phyloP scores from a whole-genome alignment of 2,888 invertebrate species.

The Drosophila fungiperda region DNA sequence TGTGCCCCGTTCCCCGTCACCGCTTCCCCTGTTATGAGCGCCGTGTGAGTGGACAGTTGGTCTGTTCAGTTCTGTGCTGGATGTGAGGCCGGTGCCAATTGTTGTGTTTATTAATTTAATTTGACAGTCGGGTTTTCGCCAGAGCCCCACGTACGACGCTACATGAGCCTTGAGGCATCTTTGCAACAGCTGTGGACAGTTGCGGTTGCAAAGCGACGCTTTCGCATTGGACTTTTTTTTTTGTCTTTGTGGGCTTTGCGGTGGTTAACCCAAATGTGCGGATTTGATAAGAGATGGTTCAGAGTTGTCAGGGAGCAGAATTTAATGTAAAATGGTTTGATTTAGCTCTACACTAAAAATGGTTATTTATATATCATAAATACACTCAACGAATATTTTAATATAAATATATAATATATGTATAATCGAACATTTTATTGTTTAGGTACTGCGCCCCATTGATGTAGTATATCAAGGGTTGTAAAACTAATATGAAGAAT shows the following conservation, averaged over 20 bases:
- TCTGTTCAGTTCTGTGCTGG: constrained; percentile 1
- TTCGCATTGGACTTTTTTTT: constrained; percentile 37
- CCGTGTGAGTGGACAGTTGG: constrained; percentile 75
- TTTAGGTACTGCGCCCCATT: too few relatives aligned
- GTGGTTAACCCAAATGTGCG: constrained; percentile 50
- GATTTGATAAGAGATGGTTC: constrained; percentile 38
- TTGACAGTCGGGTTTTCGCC: constrained; percentile 68
- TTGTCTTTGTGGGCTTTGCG: constrained; percentile 22
- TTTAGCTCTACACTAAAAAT: neutral
- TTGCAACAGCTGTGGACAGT: constrained; percentile 64
- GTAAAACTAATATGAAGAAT: neutral
- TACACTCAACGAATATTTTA: neutral
- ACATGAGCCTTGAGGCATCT: constrained; percentile 56
- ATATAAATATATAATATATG: too few relatives aligned
- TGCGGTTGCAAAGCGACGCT: constrained; percentile 36
- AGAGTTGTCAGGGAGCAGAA: constrained; percentile 8
- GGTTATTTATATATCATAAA: neutral
- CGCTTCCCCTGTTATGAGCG: constrained; percentile 14
- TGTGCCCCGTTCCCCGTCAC: neutral
- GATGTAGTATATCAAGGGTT: neutral
- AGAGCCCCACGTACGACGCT: constrained; percentile 46
- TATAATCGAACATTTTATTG: too few relatives aligned
- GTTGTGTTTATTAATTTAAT: constrained; percentile 79
- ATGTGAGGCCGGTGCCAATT: constrained; percentile 59
- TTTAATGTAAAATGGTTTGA: neutral